Conservation (phyloP, 2,113 vertebrate species). For the Gallinago paraguaiae region DNA sequence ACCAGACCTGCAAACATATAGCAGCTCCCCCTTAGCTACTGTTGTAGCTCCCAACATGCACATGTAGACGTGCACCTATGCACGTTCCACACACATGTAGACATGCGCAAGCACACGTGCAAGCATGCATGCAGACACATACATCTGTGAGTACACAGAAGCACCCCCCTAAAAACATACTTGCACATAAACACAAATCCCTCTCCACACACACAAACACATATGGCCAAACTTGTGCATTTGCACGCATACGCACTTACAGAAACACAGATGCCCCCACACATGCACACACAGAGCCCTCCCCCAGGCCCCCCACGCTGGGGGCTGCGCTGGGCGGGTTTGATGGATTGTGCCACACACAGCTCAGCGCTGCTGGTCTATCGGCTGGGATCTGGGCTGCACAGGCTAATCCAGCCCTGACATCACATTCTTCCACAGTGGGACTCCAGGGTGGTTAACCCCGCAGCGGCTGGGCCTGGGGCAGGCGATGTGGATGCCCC, state of each 20-base stretch:
- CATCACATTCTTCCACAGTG: constrained; percentile 38
- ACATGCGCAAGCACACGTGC: accelerated
- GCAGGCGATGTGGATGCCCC: not conserved
- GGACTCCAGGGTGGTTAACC: constrained; percentile 16
- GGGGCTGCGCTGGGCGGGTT: constrained; percentile 25
- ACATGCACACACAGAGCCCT: not conserved
- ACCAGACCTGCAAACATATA: accelerated
- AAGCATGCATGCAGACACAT: too few species aligned
- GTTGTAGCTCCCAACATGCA: not conserved
- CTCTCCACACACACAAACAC: accelerated
- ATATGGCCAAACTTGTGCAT: not conserved
- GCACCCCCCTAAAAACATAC: not conserved
- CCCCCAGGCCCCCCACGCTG: constrained; percentile 50
- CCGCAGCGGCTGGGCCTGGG: not conserved
- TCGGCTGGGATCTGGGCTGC: not conserved
- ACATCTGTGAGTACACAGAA: not conserved
- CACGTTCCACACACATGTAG: accelerated
- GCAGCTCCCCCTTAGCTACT: not conserved
- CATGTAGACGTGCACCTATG: accelerated
- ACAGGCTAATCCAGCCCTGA: constrained; percentile 58
- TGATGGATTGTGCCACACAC: constrained; percentile 65
- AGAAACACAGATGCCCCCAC: not conserved
- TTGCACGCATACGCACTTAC: not conserved
- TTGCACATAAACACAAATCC: accelerated
- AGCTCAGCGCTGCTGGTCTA: constrained; percentile 14